Conservation (phyloP, 2,888 invertebrate species). For the Sphaeridia pumilis region DNA sequence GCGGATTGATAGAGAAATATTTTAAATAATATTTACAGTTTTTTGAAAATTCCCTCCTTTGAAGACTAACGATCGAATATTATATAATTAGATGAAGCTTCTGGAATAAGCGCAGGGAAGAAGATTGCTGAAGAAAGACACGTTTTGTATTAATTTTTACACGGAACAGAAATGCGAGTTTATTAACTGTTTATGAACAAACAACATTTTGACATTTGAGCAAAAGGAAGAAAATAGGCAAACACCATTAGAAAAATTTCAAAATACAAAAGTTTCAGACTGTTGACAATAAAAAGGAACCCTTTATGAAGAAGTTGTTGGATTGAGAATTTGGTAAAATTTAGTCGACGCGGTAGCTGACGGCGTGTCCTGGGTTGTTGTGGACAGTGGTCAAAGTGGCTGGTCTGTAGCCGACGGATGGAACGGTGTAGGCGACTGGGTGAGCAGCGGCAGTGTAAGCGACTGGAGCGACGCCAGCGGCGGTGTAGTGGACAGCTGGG, state of each 20-base stretch:
- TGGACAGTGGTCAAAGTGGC: slow-evolving; percentile 40
- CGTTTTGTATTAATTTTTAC: no score
- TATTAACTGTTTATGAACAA: no score
- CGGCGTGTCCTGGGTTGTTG: slow-evolving; percentile 42
- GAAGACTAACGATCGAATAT: no score
- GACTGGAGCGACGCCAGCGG: slow-evolving; percentile 18
- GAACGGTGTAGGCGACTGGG: slow-evolving; percentile 17
- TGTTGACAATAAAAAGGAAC: background rate
- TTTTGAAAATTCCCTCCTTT: no score
- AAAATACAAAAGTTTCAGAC: background rate
- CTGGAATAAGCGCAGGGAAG: no score
- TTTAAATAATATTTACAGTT: no score
- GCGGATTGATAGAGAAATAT: no score
- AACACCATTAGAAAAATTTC: background rate
- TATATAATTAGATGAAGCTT: no score
- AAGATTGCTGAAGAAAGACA: no score
- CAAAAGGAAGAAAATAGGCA: no score
- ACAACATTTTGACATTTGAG: no score
- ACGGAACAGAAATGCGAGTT: no score
- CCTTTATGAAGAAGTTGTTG: background rate
- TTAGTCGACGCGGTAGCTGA: slow-evolving; percentile 41
- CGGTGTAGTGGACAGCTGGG: slow-evolving; percentile 17
- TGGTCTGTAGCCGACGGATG: slow-evolving; percentile 36
- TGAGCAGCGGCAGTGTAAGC: slow-evolving; percentile 16
- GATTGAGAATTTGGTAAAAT: background rate